A percentile compares a stretch with the other conserved stretches of the same genome.
Evolutionary conservation across 2,888 invertebrate genomes (phyloP).

Genomic region (Euzetes globulus): DNA sequence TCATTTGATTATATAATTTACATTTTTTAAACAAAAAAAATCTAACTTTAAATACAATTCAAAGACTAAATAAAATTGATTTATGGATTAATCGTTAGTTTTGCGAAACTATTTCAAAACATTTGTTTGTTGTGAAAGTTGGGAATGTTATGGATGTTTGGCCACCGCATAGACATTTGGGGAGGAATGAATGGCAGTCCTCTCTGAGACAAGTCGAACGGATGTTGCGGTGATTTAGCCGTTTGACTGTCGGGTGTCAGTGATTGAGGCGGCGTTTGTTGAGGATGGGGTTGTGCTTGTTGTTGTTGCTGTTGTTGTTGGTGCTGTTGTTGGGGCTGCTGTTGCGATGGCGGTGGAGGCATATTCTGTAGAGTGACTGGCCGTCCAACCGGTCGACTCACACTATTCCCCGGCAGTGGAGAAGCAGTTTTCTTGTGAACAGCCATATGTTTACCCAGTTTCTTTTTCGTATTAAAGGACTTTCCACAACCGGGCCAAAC

Average conservation of each 20-base stretch:
- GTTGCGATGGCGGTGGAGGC: too few species aligned
- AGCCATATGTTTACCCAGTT: neutral
- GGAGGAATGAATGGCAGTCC: neutral
- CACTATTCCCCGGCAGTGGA: neutral
- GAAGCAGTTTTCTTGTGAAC: neutral
- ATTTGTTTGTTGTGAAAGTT: too few species aligned
- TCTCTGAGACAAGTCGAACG: neutral
- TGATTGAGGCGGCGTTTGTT: neutral
- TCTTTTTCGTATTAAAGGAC: neutral
- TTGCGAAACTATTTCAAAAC: too few species aligned
- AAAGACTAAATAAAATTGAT: too few species aligned
- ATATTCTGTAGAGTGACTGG: neutral
- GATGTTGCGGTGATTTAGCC: neutral
- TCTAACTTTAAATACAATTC: too few species aligned
- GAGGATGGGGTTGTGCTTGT: neutral
- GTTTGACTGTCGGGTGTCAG: neutral
- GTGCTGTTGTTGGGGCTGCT: too few species aligned
- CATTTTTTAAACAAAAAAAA: too few species aligned
- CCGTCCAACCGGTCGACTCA: neutral
- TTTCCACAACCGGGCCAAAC: conserved; percentile 15
- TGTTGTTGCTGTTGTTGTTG: neutral
- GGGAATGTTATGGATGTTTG: too few species aligned
- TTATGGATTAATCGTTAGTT: too few species aligned
- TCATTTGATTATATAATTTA: too few species aligned
- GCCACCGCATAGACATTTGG: too few species aligned